Percentiles rank a stretch among this genome's conserved stretches.
phyloP scores from a whole-genome alignment of 2,888 invertebrate genomes.

The Acleris cristana region DNA sequence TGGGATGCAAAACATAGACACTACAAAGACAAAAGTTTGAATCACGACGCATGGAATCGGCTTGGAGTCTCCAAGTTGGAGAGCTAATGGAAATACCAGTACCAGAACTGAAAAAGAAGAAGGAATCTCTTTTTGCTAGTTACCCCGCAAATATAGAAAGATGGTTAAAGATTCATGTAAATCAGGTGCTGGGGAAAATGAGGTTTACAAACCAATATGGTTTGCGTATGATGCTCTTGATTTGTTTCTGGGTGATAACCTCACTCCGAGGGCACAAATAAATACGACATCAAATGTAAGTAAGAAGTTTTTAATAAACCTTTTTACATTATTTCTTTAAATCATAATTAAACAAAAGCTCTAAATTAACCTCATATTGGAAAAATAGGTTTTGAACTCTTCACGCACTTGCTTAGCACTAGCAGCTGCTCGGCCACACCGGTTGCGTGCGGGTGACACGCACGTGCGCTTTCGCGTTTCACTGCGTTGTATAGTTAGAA shows the following conservation, averaged over 20 bases:
- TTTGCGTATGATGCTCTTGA: slow-evolving; percentile 42
- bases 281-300: slow-evolving; percentile 36
- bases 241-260: slow-evolving; percentile 35
- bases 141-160: slow-evolving; percentile 21
- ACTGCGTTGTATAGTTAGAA: too few species aligned
- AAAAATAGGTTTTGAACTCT: slow-evolving; percentile 32
- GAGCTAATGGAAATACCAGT: slow-evolving; percentile 35
- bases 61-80: too few species aligned
- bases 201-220: slow-evolving; percentile 43
- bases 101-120: slow-evolving; percentile 36
- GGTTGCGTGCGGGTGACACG: too few species aligned
- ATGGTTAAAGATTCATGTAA: slow-evolving; percentile 36
- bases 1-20: slow-evolving; percentile 35
- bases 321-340: slow-evolving; percentile 15
- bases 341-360: slow-evolving; percentile 19
- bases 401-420: slow-evolving; percentile 30
- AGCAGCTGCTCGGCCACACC: slow-evolving; percentile 30
- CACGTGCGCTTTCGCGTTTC: too few species aligned
- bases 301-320: slow-evolving; percentile 23
- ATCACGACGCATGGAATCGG: slow-evolving; percentile 34
- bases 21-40: slow-evolving; percentile 34
- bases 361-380: slow-evolving; percentile 27
- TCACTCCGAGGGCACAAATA: slow-evolving; percentile 32
- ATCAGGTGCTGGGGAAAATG: slow-evolving; percentile 40
- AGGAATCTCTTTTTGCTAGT: slow-evolving; percentile 38